A percentile compares a stretch with the other conserved stretches of the same genome.
Conservation (phyloP, 2,797 vertebrate species). For the Otus scops region DNA sequence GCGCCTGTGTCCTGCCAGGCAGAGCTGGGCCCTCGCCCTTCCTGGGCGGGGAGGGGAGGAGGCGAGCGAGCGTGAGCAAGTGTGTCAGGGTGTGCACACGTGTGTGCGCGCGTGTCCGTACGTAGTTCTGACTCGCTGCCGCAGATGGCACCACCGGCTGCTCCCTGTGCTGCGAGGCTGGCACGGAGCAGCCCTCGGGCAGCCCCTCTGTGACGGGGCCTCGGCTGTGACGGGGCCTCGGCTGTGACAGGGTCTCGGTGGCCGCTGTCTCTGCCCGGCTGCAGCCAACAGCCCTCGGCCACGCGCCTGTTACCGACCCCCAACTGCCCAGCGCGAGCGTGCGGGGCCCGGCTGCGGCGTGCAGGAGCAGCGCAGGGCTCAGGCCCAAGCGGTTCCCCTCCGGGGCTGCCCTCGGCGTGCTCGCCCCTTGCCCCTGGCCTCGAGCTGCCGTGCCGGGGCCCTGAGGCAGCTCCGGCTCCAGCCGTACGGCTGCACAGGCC, state of each 20-base stretch:
- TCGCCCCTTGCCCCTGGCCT: neutral
- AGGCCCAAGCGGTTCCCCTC: neutral
- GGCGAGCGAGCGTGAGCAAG: rapidly evolving
- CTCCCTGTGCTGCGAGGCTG: rapidly evolving
- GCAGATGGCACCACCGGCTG: neutral
- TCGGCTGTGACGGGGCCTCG: rapidly evolving
- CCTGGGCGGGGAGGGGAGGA: neutral
- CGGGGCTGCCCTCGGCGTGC: neutral
- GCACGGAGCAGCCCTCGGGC: neutral
- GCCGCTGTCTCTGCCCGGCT: neutral
- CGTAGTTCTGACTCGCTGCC: neutral
- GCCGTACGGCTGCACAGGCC: neutral
- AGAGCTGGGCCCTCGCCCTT: neutral
- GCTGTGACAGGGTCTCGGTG: neutral
- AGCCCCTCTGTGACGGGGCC: neutral
- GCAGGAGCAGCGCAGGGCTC: rapidly evolving
- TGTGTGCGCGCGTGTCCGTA: rapidly evolving
- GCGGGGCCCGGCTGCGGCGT: rapidly evolving
- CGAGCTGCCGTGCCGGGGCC: rapidly evolving
- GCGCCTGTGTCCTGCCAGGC: neutral
- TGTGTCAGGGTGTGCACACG: neutral
- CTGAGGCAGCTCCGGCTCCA: neutral
- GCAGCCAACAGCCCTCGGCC: neutral
- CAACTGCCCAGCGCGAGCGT: rapidly evolving
- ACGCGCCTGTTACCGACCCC: rapidly evolving